These are phyloP conservation scores for Amazona vittata DNA, from an alignment of 2,113 vertebrate genomes.

Conservation along the genomic window DNA sequence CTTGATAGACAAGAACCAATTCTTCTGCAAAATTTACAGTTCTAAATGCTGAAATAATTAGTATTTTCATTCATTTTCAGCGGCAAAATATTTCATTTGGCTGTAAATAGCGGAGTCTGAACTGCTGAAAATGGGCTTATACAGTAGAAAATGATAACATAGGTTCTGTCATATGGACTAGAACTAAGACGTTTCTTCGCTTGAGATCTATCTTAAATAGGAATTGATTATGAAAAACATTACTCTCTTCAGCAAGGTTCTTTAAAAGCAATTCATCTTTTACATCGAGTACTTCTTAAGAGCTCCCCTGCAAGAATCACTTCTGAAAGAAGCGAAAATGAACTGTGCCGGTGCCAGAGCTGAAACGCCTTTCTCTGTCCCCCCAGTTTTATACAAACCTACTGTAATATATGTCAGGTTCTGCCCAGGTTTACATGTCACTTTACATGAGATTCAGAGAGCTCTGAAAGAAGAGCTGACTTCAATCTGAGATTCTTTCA, in stretches of 20 bases:
- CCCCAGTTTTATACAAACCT: accelerated
- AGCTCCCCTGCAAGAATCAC: not conserved
- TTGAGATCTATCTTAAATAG: not conserved
- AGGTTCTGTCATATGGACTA: not conserved
- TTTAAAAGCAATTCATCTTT: not conserved
- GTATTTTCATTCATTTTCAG: not conserved
- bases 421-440: not conserved
- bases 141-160: not conserved
- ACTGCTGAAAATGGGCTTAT: not conserved
- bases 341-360: not conserved
- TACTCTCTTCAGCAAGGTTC: not conserved
- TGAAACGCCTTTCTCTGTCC: not conserved
- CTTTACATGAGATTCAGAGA: not conserved
- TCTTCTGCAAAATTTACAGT: not conserved
- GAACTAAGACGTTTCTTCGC: not conserved
- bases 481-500: not conserved
- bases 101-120: not conserved
- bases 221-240: not conserved
- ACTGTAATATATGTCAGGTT: not conserved
- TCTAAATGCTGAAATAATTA: not conserved
- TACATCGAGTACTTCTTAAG: not conserved
- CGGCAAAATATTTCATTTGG: not conserved
- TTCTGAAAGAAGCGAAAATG: not conserved
- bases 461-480: not conserved
- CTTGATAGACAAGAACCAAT: not conserved